Base-by-base conservation (phyloP, 2,888 invertebrate species). In the Polietes domitor region DNA sequence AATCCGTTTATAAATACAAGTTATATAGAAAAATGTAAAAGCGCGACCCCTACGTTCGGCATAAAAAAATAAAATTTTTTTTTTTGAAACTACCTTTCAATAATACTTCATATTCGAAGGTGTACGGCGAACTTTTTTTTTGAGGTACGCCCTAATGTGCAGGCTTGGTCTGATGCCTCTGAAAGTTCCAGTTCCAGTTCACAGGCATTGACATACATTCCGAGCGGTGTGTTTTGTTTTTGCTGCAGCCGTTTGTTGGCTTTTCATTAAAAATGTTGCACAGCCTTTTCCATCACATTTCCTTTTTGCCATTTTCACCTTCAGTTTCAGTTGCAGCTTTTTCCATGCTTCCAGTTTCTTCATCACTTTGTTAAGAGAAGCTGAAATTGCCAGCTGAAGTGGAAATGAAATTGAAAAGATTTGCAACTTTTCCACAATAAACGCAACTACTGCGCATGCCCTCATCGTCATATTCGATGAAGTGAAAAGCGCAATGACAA, bases 181-280 rank as follows among this genome's bases (percentile, higher is more conserved):
- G 80, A 61, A 70, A 71, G 55, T 72, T 32, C 9, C 74, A 85
- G 85, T 85, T 82, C 85, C 85, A 85, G 85, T 85, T 85, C 85
- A 82, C 85, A 85, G 80, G 43, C 82, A 82, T 82, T 85, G 82
- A 82, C 85, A 85, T 37, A 85, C 73, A 82, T 85, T 83, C 53
- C 61, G 21, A 6, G 37, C 15, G 9, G 15, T 24, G 21, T 53
- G 26, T 28, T 41, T 63, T 28, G 12, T 73, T 65, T 65, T 19
- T 53, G 53, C 24, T 53, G 53, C 53, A 53, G 53, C n/a, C 47
- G n/a, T 47, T 63, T 15, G 61, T 82, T 17, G 32, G 73, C 65
- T 73, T 83, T 77, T 76, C 76, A 83, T 79, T 83, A 79, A 76
- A 41, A 79, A 79, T 76, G 79, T 61, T 83, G 61, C 63, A 72